Base-by-base conservation (phyloP, 2,888 invertebrate genomes). In the Drosophila heteroneura region DNA sequence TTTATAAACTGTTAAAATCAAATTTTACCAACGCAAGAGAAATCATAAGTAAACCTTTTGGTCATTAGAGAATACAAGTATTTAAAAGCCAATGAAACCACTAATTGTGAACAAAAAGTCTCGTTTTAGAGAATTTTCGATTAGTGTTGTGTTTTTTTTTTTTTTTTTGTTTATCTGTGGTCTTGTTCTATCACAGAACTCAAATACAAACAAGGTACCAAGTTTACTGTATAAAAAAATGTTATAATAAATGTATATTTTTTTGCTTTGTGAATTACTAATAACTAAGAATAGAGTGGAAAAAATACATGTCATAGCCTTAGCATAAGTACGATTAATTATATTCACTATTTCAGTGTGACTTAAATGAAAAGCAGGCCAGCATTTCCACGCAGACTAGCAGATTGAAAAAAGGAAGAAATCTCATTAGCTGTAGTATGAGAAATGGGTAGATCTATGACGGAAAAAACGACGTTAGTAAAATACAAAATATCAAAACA, bases 231-330 rank as follows among this genome's bases (percentile, higher is more conserved):
- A 70, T 53, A 64, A 68, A 47, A 44, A 37, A n/a, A 62, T 54
- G 28, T 47, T 58, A 56, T 28, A 70, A 54, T 59, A 53, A 65
- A 77, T 61, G 66, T 73, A 71, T 61, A 62, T 70, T 64, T 76
- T 76, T 66, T 70, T 67, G 58, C 70, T 82, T 68, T 59, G 41
- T 60, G 66, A 67, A 68, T 62, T 73, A 58, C 58, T 63, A 62
- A 68, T 30, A 62, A 61, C 64, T 72, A 76, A 66, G 72, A 62
- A 62, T 66, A 81, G 56, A 61, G 64, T 69, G 71, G 69, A 81
- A 69, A 72, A 82, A 66, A 76, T 85, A 89, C 85, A 85, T 89
- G 84, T 89, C 88, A 89, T 85, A 85, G 85, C 69, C 70, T 70
- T 81, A 77, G 62, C 70, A 41, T 79, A 82, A 83, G 74, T 74